Percentiles rank a stretch among this genome's conserved stretches.
Evolutionary conservation across 1,140 invertebrate species (phyloP).

Genomic region (Macrosteles quadrilineatus): DNA sequence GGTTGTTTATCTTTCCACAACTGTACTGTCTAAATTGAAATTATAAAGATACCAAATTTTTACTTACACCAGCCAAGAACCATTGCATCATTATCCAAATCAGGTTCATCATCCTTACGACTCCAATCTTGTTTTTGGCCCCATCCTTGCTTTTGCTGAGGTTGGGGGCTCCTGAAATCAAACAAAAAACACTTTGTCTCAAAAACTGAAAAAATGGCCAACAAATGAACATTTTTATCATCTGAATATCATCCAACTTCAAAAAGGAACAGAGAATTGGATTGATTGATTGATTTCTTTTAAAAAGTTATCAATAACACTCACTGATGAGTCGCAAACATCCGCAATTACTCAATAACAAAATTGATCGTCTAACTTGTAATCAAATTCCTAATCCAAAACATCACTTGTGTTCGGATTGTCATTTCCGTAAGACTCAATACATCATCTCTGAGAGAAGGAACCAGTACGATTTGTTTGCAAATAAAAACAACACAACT

Average conservation of each 20-base stretch:
- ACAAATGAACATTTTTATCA: background rate
- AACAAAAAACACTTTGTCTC: constrained; percentile 37
- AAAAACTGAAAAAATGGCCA: background rate
- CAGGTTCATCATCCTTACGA: constrained; percentile 70
- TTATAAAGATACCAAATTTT: constrained; percentile 46
- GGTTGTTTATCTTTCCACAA: too few relatives aligned
- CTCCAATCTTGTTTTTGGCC: constrained; percentile 41
- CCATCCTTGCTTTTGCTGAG: constrained; percentile 46
- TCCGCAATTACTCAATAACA: background rate
- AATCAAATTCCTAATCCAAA: too few relatives aligned
- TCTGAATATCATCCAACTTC: background rate
- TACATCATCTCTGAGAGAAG: too few relatives aligned
- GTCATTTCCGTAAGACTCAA: too few relatives aligned
- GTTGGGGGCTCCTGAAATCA: constrained; percentile 43
- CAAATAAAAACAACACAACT: too few relatives aligned
- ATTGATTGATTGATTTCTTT: constrained; percentile 28
- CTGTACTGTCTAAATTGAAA: too few relatives aligned
- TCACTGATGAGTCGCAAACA: background rate
- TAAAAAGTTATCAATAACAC: background rate
- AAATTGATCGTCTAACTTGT: background rate
- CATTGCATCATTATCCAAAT: constrained; percentile 66
- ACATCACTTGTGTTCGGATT: too few relatives aligned
- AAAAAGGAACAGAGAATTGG: background rate
- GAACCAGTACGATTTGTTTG: too few relatives aligned
- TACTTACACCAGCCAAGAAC: constrained; percentile 89